Percentiles rank a stretch among this genome's conserved stretches.
Evolutionary conservation across 1,140 invertebrate genomes (phyloP).

Genomic region (Aphelenchoides avenae): DNA sequence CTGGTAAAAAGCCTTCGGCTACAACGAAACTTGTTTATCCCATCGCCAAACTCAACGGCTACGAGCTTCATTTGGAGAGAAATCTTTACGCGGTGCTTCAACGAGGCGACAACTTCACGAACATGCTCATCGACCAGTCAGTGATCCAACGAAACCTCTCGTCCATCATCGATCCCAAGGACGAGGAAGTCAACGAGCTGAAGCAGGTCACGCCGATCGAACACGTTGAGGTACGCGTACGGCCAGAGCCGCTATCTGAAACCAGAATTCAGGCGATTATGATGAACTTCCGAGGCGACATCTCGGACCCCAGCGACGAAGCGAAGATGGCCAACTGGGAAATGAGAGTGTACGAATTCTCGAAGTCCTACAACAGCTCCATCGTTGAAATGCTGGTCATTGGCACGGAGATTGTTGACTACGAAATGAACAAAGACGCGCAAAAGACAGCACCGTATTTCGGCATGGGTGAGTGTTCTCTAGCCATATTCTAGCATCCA

Average conservation of each 20-base stretch:
- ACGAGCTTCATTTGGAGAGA: slow-evolving; percentile 49
- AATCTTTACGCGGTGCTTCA: slow-evolving; percentile 48
- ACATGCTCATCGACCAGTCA: slow-evolving; percentile 5
- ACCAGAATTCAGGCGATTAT: slow-evolving; percentile 32
- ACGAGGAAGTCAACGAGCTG: not conserved
- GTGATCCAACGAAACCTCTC: too few species aligned
- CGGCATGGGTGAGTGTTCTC: slow-evolving; percentile 32
- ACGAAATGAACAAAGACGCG: slow-evolving; percentile 54
- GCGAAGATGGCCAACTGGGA: slow-evolving; percentile 34
- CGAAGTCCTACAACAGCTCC: slow-evolving; percentile 20
- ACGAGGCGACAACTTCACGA: not conserved
- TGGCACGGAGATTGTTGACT: slow-evolving; percentile 54
- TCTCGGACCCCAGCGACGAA: slow-evolving; percentile 36
- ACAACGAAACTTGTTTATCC: slow-evolving; percentile 38
- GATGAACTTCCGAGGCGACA: slow-evolving; percentile 45
- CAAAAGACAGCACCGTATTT: slow-evolving; percentile 53
- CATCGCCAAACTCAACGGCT: slow-evolving; percentile 43
- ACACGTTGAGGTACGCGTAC: slow-evolving; percentile 39
- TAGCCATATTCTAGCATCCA: too few species aligned
- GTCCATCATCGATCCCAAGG: slow-evolving; percentile 2
- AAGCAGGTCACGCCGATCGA: slow-evolving; percentile 40
- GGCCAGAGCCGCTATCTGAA: not conserved
- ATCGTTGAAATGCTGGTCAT: slow-evolving; percentile 37
- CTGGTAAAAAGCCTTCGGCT: too few species aligned
- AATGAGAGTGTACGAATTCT: slow-evolving; percentile 32